Percentiles rank a stretch among this genome's conserved stretches.
These are phyloP conservation scores for Apteryx mantelli DNA, from an alignment of 2,113 vertebrate genomes.

Conservation along the genomic window DNA sequence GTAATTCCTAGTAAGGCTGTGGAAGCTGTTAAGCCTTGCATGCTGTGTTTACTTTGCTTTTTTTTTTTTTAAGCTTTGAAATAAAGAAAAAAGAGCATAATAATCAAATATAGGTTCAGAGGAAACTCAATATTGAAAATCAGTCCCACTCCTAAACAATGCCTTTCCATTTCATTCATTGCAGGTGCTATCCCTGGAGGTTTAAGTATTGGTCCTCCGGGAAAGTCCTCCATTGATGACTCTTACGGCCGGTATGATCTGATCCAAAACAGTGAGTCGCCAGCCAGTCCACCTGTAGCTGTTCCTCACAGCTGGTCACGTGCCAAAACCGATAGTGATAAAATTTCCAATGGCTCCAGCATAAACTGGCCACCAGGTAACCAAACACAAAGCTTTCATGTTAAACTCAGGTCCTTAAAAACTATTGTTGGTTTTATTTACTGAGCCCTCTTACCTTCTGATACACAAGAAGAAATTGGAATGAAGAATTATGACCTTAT, in stretches of 20 bases:
- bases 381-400: not conserved
- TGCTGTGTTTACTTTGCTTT: not conserved
- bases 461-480: not conserved
- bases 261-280: constrained; percentile 91
- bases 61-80: not conserved
- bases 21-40: not conserved
- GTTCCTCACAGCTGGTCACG: constrained; percentile 95
- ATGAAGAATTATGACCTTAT: not conserved
- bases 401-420: not conserved
- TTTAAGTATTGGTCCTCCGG: constrained; percentile 88
- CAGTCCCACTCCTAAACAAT: not conserved
- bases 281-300: constrained; percentile 90
- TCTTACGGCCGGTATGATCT: constrained; percentile 95
- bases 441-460: not conserved
- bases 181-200: constrained; percentile 93
- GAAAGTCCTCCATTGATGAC: constrained; percentile 93
- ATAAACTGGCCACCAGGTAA: constrained; percentile 99
- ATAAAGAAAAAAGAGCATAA: not conserved
- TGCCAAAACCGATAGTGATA: constrained; percentile 93
- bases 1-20: not conserved
- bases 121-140: not conserved
- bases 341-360: constrained; percentile 95
- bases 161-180: not conserved
- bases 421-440: fast-evolving
- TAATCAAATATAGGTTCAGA: not conserved